These are phyloP conservation scores for Hiodon tergisus DNA, from an alignment of 2,113 vertebrate genomes.

Conservation along the genomic window DNA sequence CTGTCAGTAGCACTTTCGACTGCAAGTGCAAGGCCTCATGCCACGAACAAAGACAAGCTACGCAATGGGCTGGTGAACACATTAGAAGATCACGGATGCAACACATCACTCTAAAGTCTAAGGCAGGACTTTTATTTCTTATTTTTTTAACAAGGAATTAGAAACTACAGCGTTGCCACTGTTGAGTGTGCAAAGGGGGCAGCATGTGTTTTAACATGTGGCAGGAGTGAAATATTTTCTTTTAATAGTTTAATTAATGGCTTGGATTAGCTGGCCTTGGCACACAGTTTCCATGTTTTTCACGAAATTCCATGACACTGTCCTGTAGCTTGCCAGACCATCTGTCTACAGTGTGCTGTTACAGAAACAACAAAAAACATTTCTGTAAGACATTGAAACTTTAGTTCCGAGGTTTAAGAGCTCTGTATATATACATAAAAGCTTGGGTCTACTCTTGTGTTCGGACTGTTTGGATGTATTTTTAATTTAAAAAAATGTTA, in stretches of 20 bases:
- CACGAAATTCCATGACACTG: conserved; percentile 23
- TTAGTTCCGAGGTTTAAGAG: too few relatives aligned
- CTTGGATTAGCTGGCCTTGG: conserved; percentile 1
- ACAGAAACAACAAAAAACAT: not conserved
- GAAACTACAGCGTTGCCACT: conserved; percentile 1
- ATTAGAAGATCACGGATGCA: too few relatives aligned
- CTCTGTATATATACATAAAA: too few relatives aligned
- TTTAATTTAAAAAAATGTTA: too few relatives aligned
- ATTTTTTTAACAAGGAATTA: conserved; percentile 12
- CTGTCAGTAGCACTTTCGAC: too few relatives aligned
- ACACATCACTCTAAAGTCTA: too few relatives aligned
- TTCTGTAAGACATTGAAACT: not conserved
- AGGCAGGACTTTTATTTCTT: too few relatives aligned
- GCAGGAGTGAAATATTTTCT: conserved; percentile 17
- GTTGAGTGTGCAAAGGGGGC: conserved; percentile 1
- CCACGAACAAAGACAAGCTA: too few relatives aligned
- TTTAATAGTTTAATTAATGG: conserved; percentile 31
- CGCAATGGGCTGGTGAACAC: too few relatives aligned
- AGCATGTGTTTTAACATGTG: not conserved
- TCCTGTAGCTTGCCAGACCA: conserved; percentile 18
- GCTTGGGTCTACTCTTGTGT: too few relatives aligned
- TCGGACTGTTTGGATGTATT: too few relatives aligned
- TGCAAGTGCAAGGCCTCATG: too few relatives aligned
- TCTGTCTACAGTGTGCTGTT: conserved; percentile 16
- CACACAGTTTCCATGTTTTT: conserved; percentile 25